These are phyloP conservation scores for Tenebrio molitor DNA, from an alignment of 1,140 invertebrate genomes.

Conservation along the genomic window DNA sequence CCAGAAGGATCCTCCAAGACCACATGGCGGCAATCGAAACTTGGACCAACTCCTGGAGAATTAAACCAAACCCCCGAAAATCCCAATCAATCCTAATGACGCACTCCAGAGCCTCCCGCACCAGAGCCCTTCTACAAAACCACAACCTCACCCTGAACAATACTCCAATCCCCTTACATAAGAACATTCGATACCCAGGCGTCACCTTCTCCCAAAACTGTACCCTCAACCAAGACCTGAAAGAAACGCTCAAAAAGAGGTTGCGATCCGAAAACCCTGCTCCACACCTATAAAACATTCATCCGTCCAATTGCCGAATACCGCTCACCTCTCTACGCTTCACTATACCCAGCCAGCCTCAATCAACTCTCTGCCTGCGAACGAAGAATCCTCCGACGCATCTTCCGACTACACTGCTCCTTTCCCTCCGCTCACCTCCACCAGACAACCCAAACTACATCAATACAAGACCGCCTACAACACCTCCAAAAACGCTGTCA, in stretches of 20 bases:
- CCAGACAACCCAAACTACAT: neutral
- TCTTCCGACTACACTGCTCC: neutral
- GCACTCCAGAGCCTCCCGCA: neutral
- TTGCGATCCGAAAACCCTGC: constrained; percentile 51
- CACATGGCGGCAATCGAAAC: constrained; percentile 31
- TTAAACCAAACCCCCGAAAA: constrained; percentile 58
- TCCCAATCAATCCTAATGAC: constrained; percentile 29
- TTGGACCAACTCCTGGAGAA: constrained; percentile 54
- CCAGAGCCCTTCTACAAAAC: neutral
- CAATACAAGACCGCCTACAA: neutral
- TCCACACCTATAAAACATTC: constrained; percentile 50
- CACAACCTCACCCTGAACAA: neutral
- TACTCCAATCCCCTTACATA: neutral
- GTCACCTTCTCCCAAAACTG: constrained; percentile 45
- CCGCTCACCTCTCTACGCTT: constrained; percentile 48
- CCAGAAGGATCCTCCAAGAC: constrained; percentile 39
- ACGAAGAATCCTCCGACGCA: constrained; percentile 1
- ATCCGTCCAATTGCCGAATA: constrained; percentile 51
- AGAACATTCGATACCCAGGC: constrained; percentile 44
- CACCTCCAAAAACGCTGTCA: neutral
- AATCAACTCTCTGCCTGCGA: constrained; percentile 9
- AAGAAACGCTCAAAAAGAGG: constrained; percentile 9
- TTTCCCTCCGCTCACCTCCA: neutral
- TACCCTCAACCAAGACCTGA: constrained; percentile 47
- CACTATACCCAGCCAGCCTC: constrained; percentile 12